These are phyloP conservation scores for Euplexia lucipara DNA, from an alignment of 2,888 invertebrate genomes.

Conservation along the genomic window DNA sequence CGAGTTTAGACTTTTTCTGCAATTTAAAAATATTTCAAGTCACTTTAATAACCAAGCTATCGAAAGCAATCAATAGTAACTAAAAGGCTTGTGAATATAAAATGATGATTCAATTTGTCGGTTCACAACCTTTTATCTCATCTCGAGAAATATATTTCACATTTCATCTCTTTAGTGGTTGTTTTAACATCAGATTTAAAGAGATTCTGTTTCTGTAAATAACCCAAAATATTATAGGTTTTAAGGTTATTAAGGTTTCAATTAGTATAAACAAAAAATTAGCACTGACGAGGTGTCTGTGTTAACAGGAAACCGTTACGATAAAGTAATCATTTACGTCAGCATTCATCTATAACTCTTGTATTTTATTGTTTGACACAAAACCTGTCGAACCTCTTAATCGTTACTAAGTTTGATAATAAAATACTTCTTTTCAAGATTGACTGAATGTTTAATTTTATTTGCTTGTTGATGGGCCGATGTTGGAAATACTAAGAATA, in stretches of 20 bases:
- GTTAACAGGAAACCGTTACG: conserved; percentile 66
- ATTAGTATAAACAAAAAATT: conserved; percentile 65
- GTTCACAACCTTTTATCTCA: conserved; percentile 31
- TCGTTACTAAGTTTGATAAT: conserved; percentile 50
- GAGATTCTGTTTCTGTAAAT: conserved; percentile 39
- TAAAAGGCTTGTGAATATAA: conserved; percentile 46
- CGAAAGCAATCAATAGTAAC: conserved; percentile 58
- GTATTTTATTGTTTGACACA: conserved; percentile 68
- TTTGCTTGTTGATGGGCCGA: conserved; percentile 27
- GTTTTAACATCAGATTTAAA: conserved; percentile 28
- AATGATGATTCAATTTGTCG: conserved; percentile 51
- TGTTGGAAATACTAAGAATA: conserved; percentile 32
- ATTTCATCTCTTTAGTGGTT: conserved; percentile 13
- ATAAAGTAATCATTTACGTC: conserved; percentile 66
- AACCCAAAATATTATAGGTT: conserved; percentile 52
- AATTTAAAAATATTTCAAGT: conserved; percentile 42
- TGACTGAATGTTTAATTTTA: conserved; percentile 50
- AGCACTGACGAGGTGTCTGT: conserved; percentile 62
- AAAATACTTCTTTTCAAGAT: conserved; percentile 50
- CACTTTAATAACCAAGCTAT: conserved; percentile 44
- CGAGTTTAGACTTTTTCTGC: conserved; percentile 34
- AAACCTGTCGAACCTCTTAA: conserved; percentile 59
- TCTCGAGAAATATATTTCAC: conserved; percentile 10
- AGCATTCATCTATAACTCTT: conserved; percentile 61
- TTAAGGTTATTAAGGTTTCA: no score